A percentile compares a stretch with the other conserved stretches of the same genome.
Conservation (phyloP, 37 sponge, comb jelly and placozoan genomes). For the Ephydatia muelleri region DNA sequence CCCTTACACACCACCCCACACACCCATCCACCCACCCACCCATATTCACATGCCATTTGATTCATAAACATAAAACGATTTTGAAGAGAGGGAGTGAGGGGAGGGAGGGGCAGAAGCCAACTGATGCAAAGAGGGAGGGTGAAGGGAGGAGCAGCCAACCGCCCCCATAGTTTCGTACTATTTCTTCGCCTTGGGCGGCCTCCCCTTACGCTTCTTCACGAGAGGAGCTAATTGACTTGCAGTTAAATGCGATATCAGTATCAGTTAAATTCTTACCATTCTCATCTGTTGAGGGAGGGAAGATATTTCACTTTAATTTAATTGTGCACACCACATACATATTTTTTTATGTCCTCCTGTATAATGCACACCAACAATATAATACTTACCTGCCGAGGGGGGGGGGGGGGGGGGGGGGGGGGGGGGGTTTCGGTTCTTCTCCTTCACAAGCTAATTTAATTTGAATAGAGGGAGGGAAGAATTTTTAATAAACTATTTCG, state of each 20-base stretch:
- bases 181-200: background rate
- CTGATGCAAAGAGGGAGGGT: background rate
- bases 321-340: background rate
- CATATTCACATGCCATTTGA: background rate
- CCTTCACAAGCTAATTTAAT: background rate
- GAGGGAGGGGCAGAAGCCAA: background rate
- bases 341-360: background rate
- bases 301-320: background rate
- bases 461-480: background rate
- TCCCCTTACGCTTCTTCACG: background rate
- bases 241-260: conserved; percentile 1
- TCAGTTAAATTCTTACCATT: conserved; percentile 1
- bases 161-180: background rate
- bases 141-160: background rate
- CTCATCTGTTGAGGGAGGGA: conserved; percentile 1
- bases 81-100: background rate
- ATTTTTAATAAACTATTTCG: conserved; percentile 1
- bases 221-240: conserved; percentile 1
- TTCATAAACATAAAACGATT: background rate
- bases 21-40: background rate
- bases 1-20: no score
- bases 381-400: background rate
- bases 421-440: background rate
- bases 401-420: conserved; percentile 29
- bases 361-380: background rate